Evolutionary conservation across 2,797 vertebrate genomes (phyloP), one percentile per base, ranked within the genome.

Genomic region (Tokudaia muenninki): DNA sequence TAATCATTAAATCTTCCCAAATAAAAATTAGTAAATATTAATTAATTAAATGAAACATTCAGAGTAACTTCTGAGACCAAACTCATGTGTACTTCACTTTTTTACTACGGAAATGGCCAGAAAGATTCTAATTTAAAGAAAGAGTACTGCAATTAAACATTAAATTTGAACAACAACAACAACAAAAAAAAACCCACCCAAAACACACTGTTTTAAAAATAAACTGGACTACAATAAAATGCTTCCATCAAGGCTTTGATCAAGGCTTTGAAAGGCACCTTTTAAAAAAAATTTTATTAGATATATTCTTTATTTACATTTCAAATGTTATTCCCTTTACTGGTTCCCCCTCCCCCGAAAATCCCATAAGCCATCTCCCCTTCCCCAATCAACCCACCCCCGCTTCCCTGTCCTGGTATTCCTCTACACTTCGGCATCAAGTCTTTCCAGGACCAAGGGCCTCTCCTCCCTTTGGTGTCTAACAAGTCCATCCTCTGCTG

Each of bases 1-100:
- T 93, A 91, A 96, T 72, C 94, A 87, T 50, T 96, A 14, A 81
- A 87, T 95, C 94, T 97, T 96, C 55, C 57, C 31, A 94, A 95
- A 83, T 92, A 91, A 8, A 61, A 16, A 96, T 3, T 37, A 84
- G 87, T 34, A 31, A 67, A 52, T 61, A 9, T 70, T 86, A 92
- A 90, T 92, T 92, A 87, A 87, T 93, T 88, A 57, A 96, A 82
- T 82, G 47, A 96, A 87, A 82, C 5, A 95, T 57, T 87, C 63
- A 44, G 29, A 74, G 4, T 81, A 72, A 86, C 34, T 22, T 94
- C 34, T 74, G 9, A 11, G 59, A 12, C 90, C 26, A 72, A 78
- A 67, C n/a, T 44, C 4, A 34, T 92, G 16, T 44, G 19, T 86
- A 19, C n/a, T 92, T 96, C 47, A 22, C 59, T 94, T 95, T 74